Conservation (phyloP, 1,140 invertebrate species). For the Drosophila persimilis region DNA sequence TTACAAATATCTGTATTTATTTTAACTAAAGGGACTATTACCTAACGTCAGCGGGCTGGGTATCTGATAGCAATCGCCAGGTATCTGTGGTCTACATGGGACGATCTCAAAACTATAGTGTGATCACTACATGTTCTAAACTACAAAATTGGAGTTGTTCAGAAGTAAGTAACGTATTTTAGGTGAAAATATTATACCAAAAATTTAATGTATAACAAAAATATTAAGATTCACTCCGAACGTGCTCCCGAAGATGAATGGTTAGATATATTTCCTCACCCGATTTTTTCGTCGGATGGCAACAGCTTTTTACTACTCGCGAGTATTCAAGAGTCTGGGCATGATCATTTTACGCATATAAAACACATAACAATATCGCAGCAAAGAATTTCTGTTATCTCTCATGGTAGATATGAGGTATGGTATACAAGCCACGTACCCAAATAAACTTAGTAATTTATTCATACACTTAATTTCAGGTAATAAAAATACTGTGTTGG, state of each 20-base stretch:
- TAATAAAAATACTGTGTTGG: slow-evolving; percentile 92
- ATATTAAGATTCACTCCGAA: slow-evolving; percentile 89
- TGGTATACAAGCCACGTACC: background rate
- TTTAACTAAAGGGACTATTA: slow-evolving; percentile 91
- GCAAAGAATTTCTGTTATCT: slow-evolving; percentile 92
- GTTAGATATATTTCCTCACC: slow-evolving; percentile 92
- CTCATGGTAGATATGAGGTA: slow-evolving; percentile 94
- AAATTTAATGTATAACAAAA: slow-evolving; percentile 13
- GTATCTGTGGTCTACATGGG: slow-evolving; percentile 95
- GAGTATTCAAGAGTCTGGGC: slow-evolving; percentile 90
- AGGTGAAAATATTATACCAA: background rate
- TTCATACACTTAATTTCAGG: slow-evolving; percentile 67
- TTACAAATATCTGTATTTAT: background rate
- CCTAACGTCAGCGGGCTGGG: slow-evolving; percentile 95
- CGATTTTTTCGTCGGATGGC: slow-evolving; percentile 92
- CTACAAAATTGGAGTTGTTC: slow-evolving; percentile 91
- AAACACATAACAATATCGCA: slow-evolving; percentile 93
- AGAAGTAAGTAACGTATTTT: slow-evolving; percentile 85
- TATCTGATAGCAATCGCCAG: slow-evolving; percentile 87
- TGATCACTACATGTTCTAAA: slow-evolving; percentile 90
- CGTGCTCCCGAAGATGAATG: slow-evolving; percentile 91
- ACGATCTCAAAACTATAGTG: slow-evolving; percentile 93
- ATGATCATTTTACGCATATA: slow-evolving; percentile 94
- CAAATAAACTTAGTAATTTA: background rate
- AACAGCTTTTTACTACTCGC: slow-evolving; percentile 93